These are phyloP conservation scores for Neoarius graeffei DNA, from an alignment of 2,113 vertebrate genomes.

Conservation along the genomic window DNA sequence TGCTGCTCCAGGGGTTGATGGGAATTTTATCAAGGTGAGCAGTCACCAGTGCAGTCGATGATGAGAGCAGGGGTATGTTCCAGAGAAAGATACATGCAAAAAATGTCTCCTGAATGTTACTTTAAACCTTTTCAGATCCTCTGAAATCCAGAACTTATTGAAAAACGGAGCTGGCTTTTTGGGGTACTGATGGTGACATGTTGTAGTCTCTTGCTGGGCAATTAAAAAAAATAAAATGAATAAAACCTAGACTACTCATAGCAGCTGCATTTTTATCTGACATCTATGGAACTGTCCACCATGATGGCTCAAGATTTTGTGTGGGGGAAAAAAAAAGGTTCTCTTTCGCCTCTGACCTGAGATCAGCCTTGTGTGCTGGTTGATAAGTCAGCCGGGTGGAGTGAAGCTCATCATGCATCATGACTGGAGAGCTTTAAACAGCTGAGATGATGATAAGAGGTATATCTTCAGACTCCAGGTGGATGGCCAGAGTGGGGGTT, in stretches of 20 bases:
- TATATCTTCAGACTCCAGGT: background rate
- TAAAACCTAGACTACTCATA: background rate
- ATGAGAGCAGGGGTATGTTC: background rate
- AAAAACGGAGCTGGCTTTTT: background rate
- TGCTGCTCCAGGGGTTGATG: background rate
- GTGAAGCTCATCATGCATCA: background rate
- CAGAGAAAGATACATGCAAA: background rate
- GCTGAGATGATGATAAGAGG: background rate
- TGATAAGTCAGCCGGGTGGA: background rate
- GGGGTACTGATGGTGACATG: background rate
- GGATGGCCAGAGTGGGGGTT: background rate
- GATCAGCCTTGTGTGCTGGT: background rate
- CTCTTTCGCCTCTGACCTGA: background rate
- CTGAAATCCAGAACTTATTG: background rate
- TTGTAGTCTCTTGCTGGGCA: background rate
- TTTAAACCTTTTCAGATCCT: background rate
- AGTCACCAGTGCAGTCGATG: background rate
- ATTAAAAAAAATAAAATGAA: background rate
- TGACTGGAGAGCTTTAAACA: slow-evolving; percentile 2
- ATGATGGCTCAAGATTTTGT: background rate
- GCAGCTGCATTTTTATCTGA: background rate
- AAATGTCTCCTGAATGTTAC: background rate
- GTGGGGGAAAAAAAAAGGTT: background rate
- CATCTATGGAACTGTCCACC: background rate
- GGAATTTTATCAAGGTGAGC: slow-evolving; percentile 20